Evolutionary conservation across 37 sponge, comb jelly and placozoan genomes (phyloP), one percentile per base, ranked within the genome.

Genomic region (Cladorhizidae sp.): DNA sequence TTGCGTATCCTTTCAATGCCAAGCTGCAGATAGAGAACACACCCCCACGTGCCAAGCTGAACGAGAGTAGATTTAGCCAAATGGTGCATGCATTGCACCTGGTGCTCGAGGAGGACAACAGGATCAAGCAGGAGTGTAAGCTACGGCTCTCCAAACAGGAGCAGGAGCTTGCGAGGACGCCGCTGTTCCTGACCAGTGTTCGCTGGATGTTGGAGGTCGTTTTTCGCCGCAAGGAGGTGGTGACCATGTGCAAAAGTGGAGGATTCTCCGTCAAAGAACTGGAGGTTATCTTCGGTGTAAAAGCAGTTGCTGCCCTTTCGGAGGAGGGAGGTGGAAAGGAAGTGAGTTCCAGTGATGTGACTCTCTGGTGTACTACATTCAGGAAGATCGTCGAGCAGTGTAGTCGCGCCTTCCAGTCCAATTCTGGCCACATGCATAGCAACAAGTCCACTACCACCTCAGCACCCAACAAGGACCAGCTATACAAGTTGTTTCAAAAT

Each of bases 1-100:
- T 95, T n/a, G 86, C 93, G 2, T 95, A 75, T 73, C 93, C 95
- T 12, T 93, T 93, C 64, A 87, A 74, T 29, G 70, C 83, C n/a
- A 80, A 77, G 64, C 42, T 57, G 33, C 80, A 87, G 75, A 3
- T 87, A 14, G 78, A 73, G 32, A 88, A 65, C 29, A 8, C 68
- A 3, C 78, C 82, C 21, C 78, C 80, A 20, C 77, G 52, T 21
- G 79, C 64, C n/a, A 77, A 80, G 42, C 64, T 85, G n/a, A 91
- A 68, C 42, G 70, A 35, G 17, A 58, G 6, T 0, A 1, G 39
- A 0, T 78, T 77, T 64, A 31, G 20, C 17, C 40, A 69, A 15
- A 75, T 88, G 22, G n/a, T 40, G 31, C 55, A 37, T 3, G 61
- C 37, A 14, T 65, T 87, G 17, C n/a, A 72, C 56, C 18, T 33